A percentile compares a stretch with the other conserved stretches of the same genome.
These are phyloP conservation scores for Plebejus argus DNA, from an alignment of 2,888 invertebrate genomes.

Conservation along the genomic window DNA sequence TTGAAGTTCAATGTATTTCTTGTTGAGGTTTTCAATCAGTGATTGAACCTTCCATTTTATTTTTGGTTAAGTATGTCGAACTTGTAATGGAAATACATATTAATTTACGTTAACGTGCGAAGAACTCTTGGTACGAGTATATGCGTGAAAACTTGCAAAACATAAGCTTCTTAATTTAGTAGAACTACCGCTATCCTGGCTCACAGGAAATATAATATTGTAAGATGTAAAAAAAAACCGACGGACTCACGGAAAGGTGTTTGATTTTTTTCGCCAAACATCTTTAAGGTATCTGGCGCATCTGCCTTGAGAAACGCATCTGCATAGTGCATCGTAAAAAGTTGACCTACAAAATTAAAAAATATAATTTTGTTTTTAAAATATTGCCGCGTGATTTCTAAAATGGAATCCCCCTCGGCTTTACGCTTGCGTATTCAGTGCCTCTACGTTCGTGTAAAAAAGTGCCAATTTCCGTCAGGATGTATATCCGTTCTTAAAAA, in stretches of 20 bases:
- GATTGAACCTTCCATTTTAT: not conserved
- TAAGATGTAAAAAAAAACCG: slow-evolving; percentile 51
- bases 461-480: slow-evolving; percentile 77
- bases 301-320: slow-evolving; percentile 72
- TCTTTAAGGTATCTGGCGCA: slow-evolving; percentile 71
- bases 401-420: slow-evolving; percentile 41
- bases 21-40: too few species aligned
- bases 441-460: slow-evolving; percentile 58
- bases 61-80: not conserved
- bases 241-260: slow-evolving; percentile 65
- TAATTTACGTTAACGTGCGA: not conserved
- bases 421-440: slow-evolving; percentile 41
- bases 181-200: not conserved
- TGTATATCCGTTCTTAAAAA: slow-evolving; percentile 75
- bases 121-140: not conserved
- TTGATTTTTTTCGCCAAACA: slow-evolving; percentile 62
- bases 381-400: slow-evolving; percentile 32
- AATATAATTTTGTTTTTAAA: slow-evolving; percentile 41
- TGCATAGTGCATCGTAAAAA: slow-evolving; percentile 79
- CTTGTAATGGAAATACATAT: not conserved
- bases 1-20: too few species aligned
- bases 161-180: not conserved
- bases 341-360: slow-evolving; percentile 73
- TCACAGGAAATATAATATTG: slow-evolving; percentile 23
- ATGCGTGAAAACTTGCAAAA: not conserved